These are phyloP conservation scores for Drosophila suzukii DNA, from an alignment of 1,140 invertebrate genomes.

Conservation along the genomic window DNA sequence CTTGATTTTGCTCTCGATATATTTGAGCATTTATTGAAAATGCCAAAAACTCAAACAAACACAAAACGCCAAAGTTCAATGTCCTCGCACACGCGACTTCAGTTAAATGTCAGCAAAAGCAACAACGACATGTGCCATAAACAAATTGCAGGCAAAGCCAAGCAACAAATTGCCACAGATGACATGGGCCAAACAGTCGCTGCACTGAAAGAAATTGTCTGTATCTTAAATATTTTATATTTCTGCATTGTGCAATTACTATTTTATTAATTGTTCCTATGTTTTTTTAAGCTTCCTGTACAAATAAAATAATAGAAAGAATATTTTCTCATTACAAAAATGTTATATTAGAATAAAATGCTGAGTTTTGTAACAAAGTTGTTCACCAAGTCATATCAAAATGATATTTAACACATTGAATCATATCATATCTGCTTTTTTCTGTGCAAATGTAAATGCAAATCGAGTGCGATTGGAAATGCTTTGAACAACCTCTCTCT, in stretches of 20 bases:
- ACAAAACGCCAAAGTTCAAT: slow-evolving; percentile 59
- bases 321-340: too few relatives aligned
- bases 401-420: neutral
- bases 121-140: slow-evolving; percentile 64
- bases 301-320: neutral
- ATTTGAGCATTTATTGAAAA: slow-evolving; percentile 40
- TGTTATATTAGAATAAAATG: too few relatives aligned
- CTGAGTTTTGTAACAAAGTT: too few relatives aligned
- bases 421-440: neutral
- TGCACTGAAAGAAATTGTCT: neutral
- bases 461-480: slow-evolving; percentile 39
- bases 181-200: slow-evolving; percentile 47
- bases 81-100: slow-evolving; percentile 52
- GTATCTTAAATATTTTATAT: neutral
- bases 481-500: slow-evolving; percentile 5
- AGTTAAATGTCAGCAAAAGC: slow-evolving; percentile 49
- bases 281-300: neutral
- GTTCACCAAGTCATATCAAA: too few relatives aligned
- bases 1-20: slow-evolving; percentile 28
- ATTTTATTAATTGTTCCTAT: too few relatives aligned
- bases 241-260: neutral
- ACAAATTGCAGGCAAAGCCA: slow-evolving; percentile 57
- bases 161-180: slow-evolving; percentile 67
- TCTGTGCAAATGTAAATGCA: slow-evolving; percentile 9
- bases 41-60: slow-evolving; percentile 31